A percentile compares a stretch with the other conserved stretches of the same genome.
Conservation (phyloP, 2,888 invertebrate genomes). For the Clistopyga incitator region DNA sequence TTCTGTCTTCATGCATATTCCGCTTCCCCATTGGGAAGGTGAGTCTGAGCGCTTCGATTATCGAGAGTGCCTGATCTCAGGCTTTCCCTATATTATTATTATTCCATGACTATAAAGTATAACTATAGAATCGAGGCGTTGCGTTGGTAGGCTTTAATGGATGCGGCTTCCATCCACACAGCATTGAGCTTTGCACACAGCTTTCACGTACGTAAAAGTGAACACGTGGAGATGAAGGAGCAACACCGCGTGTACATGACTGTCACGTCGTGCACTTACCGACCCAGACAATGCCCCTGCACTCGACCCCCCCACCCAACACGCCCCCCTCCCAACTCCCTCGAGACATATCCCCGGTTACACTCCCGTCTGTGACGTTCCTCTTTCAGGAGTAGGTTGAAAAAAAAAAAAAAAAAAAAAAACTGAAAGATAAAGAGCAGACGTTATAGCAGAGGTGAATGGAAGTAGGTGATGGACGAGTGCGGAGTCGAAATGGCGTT, state of each 20-base stretch:
- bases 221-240: conserved; percentile 37
- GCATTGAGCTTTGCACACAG: conserved; percentile 38
- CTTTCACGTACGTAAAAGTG: conserved; percentile 23
- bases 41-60: conserved; percentile 47
- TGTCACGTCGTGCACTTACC: conserved; percentile 63
- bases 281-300: conserved; percentile 62
- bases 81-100: conserved; percentile 33
- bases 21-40: conserved; percentile 24
- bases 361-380: conserved; percentile 30
- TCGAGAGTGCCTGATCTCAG: conserved; percentile 40
- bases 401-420: conserved; percentile 30
- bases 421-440: conserved; percentile 17
- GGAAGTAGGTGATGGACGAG: conserved; percentile 38
- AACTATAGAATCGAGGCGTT: not conserved
- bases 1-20: conserved; percentile 26
- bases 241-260: conserved; percentile 45
- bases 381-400: conserved; percentile 25
- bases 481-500: conserved; percentile 31
- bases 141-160: conserved; percentile 59
- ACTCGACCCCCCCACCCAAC: conserved; percentile 29
- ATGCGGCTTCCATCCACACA: conserved; percentile 26
- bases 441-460: conserved; percentile 24
- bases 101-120: conserved; percentile 4
- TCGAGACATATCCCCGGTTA: conserved; percentile 44
- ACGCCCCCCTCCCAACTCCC: conserved; percentile 6